Percentiles rank a stretch among this genome's conserved stretches.
These are phyloP conservation scores for Aleadryas rufinucha DNA, from an alignment of 2,113 vertebrate genomes.

Conservation along the genomic window DNA sequence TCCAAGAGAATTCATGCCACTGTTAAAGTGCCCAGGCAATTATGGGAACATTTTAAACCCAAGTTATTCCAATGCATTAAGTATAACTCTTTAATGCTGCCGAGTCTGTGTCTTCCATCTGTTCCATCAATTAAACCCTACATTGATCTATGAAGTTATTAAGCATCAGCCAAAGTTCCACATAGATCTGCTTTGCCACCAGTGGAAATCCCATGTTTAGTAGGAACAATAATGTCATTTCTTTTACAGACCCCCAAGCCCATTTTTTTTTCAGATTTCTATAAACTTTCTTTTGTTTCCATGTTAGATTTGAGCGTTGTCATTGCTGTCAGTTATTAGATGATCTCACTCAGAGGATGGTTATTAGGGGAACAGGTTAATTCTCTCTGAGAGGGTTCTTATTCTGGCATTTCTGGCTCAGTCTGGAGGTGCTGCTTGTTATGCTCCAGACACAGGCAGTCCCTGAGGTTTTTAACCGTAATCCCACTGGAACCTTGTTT, in stretches of 20 bases:
- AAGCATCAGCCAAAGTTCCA: slow-evolving; percentile 53
- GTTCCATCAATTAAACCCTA: slow-evolving; percentile 65
- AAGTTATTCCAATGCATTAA: slow-evolving; percentile 63
- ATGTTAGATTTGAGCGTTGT: not conserved
- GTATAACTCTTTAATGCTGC: slow-evolving; percentile 56
- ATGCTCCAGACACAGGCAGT: not conserved
- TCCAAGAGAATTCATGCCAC: not conserved
- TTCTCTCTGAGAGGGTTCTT: not conserved
- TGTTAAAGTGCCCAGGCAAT: slow-evolving; percentile 17
- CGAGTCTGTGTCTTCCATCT: slow-evolving; percentile 64
- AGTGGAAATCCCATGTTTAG: not conserved
- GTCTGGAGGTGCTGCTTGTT: not conserved
- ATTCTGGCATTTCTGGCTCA: not conserved
- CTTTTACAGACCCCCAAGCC: not conserved
- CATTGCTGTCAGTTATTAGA: not conserved
- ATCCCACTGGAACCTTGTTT: not conserved
- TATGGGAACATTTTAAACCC: slow-evolving; percentile 32
- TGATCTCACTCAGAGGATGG: not conserved
- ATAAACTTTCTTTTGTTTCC: not conserved
- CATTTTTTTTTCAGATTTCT: not conserved
- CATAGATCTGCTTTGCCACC: slow-evolving; percentile 20
- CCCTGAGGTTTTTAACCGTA: not conserved
- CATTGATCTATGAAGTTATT: slow-evolving; percentile 66
- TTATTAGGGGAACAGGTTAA: not conserved
- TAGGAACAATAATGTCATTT: not conserved